Evolutionary conservation across 1,140 invertebrate species (phyloP).

Genomic region (Halictus rubicundus): DNA sequence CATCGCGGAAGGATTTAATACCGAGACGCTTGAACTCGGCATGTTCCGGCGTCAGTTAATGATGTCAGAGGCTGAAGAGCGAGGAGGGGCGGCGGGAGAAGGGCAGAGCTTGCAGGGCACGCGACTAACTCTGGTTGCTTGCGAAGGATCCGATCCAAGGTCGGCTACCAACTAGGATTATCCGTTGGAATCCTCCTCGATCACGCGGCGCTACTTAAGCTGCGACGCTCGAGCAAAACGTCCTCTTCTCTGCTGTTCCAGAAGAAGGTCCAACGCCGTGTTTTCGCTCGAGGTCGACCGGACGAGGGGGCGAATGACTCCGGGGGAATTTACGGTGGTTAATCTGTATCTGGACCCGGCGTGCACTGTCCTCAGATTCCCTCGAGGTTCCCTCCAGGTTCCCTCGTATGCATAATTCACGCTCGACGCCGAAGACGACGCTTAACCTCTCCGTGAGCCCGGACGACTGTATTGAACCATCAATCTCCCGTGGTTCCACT

Average conservation of each 20-base stretch:
- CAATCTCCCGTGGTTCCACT: neutral
- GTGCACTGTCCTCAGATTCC: constrained; percentile 26
- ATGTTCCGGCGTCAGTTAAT: constrained; percentile 31
- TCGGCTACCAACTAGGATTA: constrained; percentile 58
- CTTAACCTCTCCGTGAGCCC: neutral
- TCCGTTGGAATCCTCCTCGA: constrained; percentile 61
- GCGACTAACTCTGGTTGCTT: constrained; percentile 47
- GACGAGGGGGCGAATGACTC: constrained; percentile 52
- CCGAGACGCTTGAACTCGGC: constrained; percentile 17
- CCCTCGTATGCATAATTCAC: constrained; percentile 41
- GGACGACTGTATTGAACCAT: constrained; percentile 12
- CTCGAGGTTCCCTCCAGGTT: neutral
- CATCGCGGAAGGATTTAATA: neutral
- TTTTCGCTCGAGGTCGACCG: constrained; percentile 54
- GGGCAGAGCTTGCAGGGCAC: constrained; percentile 49
- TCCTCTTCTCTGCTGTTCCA: constrained; percentile 8
- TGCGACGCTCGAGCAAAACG: constrained; percentile 50
- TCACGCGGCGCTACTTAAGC: constrained; percentile 51
- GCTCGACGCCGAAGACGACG: constrained; percentile 16
- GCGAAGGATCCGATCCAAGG: constrained; percentile 55
- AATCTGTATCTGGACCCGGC: constrained; percentile 44
- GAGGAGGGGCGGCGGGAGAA: too few species aligned
- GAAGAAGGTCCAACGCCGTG: neutral
- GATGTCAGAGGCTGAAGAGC: constrained; percentile 36
- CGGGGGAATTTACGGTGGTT: constrained; percentile 55